Evolutionary conservation across 2,797 vertebrate genomes (phyloP).

Genomic region (Neopelma chrysocephalum): DNA sequence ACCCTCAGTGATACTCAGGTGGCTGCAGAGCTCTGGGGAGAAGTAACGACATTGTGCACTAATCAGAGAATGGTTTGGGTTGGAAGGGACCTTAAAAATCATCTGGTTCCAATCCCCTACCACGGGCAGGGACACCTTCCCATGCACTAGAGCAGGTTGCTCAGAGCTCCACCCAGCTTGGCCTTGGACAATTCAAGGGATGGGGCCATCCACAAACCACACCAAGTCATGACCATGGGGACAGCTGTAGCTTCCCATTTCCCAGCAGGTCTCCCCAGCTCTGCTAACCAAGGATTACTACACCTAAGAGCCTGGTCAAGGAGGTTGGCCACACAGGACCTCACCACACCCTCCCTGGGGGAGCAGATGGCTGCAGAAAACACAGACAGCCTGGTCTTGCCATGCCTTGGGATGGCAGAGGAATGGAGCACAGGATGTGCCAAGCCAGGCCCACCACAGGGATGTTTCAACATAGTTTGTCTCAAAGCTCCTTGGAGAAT

Average conservation of each 20-base stretch:
- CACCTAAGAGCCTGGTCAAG: neutral
- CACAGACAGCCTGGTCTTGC: neutral
- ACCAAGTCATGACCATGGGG: neutral
- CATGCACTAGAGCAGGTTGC: neutral
- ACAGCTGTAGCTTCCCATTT: neutral
- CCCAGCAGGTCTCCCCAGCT: neutral
- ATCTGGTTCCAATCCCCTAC: neutral
- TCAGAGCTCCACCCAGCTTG: neutral
- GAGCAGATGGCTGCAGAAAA: conserved; percentile 46
- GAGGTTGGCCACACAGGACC: neutral
- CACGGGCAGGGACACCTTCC: neutral
- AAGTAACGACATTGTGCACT: rapidly evolving
- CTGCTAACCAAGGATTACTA: neutral
- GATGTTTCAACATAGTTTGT: neutral
- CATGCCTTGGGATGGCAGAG: neutral
- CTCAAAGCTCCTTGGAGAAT: neutral
- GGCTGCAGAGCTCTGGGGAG: neutral
- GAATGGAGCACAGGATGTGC: neutral
- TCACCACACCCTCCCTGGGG: conserved; percentile 79
- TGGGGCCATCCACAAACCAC: neutral
- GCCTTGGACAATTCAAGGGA: neutral
- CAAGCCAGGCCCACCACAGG: neutral
- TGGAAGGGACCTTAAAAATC: neutral
- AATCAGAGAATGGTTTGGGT: neutral
- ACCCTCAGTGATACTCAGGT: neutral